These are phyloP conservation scores for Coecobrya sp. DNA, from an alignment of 2,888 invertebrate genomes.

Conservation along the genomic window DNA sequence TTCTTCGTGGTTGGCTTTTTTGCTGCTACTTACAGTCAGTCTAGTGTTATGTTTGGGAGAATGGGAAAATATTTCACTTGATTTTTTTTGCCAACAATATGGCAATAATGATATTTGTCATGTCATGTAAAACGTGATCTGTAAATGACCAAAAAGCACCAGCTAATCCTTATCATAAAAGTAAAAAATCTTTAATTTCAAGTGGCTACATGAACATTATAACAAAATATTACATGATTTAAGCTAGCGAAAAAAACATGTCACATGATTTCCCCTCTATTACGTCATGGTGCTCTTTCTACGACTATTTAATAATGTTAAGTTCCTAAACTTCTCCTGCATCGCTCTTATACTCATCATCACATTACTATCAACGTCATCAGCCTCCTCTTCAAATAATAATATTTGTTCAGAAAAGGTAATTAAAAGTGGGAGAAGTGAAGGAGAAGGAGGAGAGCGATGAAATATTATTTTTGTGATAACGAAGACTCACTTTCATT, in stretches of 20 bases:
- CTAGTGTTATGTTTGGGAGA: not conserved
- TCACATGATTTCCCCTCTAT: not conserved
- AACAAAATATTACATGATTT: not conserved
- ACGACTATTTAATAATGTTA: not conserved
- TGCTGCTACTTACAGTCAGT: not conserved
- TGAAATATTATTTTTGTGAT: conserved; percentile 32
- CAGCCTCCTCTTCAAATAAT: conserved; percentile 19
- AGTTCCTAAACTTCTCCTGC: not conserved
- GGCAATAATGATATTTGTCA: conserved; percentile 18
- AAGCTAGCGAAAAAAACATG: not conserved
- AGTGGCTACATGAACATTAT: not conserved
- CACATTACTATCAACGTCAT: not conserved
- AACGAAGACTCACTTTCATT: conserved; percentile 57
- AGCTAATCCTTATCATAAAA: conserved; percentile 24
- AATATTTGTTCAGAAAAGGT: conserved; percentile 40
- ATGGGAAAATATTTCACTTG: conserved; percentile 22
- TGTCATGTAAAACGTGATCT: conserved; percentile 51
- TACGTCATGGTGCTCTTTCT: not conserved
- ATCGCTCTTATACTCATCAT: not conserved
- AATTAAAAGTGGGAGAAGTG: conserved; percentile 54
- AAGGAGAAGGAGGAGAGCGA: conserved; percentile 20
- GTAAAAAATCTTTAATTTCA: not conserved
- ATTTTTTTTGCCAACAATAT: conserved; percentile 27
- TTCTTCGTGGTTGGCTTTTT: not conserved
- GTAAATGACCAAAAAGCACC: conserved; percentile 38